phyloP scores from a whole-genome alignment of 2,888 invertebrate species.

The Cosmia pyralina region DNA sequence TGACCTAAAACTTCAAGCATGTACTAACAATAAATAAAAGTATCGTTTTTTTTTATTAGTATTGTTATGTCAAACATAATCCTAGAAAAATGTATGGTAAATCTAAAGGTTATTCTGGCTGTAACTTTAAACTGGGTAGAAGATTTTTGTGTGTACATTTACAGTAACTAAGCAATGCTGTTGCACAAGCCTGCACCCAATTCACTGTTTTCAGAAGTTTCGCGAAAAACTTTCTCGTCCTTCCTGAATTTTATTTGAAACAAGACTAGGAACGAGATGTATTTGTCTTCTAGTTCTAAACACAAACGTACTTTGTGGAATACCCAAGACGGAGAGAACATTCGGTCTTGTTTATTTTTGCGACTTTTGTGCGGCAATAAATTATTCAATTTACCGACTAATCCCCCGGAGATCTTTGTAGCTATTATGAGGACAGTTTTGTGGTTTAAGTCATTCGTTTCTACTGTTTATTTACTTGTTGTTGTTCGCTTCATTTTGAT shows the following conservation, averaged over 20 bases:
- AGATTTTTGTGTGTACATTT: background rate
- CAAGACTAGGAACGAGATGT: slow-evolving; percentile 1
- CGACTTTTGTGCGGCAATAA: slow-evolving; percentile 41
- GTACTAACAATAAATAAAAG: slow-evolving; percentile 15
- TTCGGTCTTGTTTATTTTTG: slow-evolving; percentile 46
- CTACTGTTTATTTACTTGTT: slow-evolving; percentile 29
- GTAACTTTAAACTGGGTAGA: background rate
- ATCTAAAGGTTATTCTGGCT: background rate
- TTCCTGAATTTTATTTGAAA: background rate
- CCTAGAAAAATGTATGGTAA: background rate
- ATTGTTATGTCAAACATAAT: background rate
- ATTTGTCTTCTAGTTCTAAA: slow-evolving; percentile 7
- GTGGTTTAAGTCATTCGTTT: slow-evolving; percentile 18
- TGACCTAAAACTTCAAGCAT: background rate
- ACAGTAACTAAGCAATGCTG: background rate
- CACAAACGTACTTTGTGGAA: slow-evolving; percentile 12
- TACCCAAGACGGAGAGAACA: background rate
- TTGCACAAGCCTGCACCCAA: background rate
- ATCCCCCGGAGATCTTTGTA: slow-evolving; percentile 40
- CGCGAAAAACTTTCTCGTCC: background rate
- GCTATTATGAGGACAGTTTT: slow-evolving; percentile 41
- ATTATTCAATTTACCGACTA: slow-evolving; percentile 55
- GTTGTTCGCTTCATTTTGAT: background rate
- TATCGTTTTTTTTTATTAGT: too few relatives aligned
- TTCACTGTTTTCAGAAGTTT: slow-evolving; percentile 2